Base-by-base conservation (phyloP, 1,140 invertebrate species). In the Eriosoma lanigerum region DNA sequence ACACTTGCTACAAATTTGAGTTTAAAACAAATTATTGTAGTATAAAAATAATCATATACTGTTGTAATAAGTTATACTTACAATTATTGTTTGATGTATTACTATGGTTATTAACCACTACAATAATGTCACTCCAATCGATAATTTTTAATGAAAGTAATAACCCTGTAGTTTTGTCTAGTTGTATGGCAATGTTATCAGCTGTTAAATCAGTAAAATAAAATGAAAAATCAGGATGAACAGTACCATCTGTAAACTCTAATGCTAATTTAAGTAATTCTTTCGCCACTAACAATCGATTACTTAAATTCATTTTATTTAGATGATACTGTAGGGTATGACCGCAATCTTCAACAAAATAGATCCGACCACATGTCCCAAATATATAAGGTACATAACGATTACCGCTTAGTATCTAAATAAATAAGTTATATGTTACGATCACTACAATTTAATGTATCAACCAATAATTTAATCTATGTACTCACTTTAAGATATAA, bases 261-360 rank as follows among this genome's bases (percentile, higher is more conserved):
- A 78, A 26, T 1, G 75, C 75, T n/a, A 78, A 78, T 6, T 12
- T 62, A 13, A 78, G 44, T 48, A 78, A 52, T 17, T 78, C 75
- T 46, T 48, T 46, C 9, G 56, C 56, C 4, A 78, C 38, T 52
- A 60, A 58, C 26, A 78, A 2, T n/a, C 75, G 48, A 24, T 46
- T 78, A 13, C 1, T 60, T 9, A 78, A 78, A 46, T 19, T 62
- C 54, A 78, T 46, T 9, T 62, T 78, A 13, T 26, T 44, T 8
- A 46, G 24, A 15, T 60, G 17, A 48, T 78, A 62, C 13, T 62
- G 56, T 48, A 78, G 44, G 2, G 75, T 78, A 29, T 46, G 2
- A 19, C 75, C 75, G 48, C 75, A 78, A 48, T 78, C 38, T 17
- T 78, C 75, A 78, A 78, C 75, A 29, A 78, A 78, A 78, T 78